Evolutionary conservation across 2,888 invertebrate genomes (phyloP).

Genomic region (Nephrotoma appendiculata): DNA sequence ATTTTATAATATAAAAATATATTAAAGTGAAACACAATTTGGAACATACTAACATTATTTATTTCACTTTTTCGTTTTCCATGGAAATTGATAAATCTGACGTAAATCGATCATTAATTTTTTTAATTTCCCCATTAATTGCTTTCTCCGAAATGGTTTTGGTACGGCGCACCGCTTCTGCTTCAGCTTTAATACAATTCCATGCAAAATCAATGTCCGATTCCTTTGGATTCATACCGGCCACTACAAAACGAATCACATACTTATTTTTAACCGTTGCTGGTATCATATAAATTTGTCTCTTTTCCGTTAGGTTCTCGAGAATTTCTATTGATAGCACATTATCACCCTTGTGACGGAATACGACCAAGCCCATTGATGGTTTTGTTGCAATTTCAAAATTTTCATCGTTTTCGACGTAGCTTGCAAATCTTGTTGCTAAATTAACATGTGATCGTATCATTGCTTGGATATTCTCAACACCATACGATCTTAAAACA

Average conservation of each 20-base stretch:
- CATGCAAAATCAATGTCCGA: slow-evolving; percentile 62
- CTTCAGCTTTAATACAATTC: slow-evolving; percentile 47
- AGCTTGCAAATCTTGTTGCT: slow-evolving; percentile 62
- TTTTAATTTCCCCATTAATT: neutral
- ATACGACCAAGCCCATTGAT: slow-evolving; percentile 75
- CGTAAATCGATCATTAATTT: neutral
- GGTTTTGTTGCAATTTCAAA: slow-evolving; percentile 67
- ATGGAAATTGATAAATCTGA: neutral
- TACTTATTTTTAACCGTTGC: slow-evolving; percentile 51
- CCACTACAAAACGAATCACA: slow-evolving; percentile 69
- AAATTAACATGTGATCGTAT: slow-evolving; percentile 60
- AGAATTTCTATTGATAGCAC: slow-evolving; percentile 52
- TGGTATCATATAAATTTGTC: slow-evolving; percentile 69
- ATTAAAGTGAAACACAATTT: neutral
- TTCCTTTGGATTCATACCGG: slow-evolving; percentile 53
- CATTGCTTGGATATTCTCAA: slow-evolving; percentile 60
- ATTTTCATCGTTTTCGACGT: slow-evolving; percentile 52
- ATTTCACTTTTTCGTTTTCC: neutral
- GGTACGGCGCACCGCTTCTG: slow-evolving; percentile 26
- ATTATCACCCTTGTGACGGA: slow-evolving; percentile 65
- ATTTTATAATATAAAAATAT: neutral
- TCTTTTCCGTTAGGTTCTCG: slow-evolving; percentile 56
- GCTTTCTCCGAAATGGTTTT: neutral
- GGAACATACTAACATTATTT: neutral
- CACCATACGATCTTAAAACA: slow-evolving; percentile 68